Evolutionary conservation across 2,797 vertebrate species (phyloP).

Genomic region (Fundulus diaphanus): DNA sequence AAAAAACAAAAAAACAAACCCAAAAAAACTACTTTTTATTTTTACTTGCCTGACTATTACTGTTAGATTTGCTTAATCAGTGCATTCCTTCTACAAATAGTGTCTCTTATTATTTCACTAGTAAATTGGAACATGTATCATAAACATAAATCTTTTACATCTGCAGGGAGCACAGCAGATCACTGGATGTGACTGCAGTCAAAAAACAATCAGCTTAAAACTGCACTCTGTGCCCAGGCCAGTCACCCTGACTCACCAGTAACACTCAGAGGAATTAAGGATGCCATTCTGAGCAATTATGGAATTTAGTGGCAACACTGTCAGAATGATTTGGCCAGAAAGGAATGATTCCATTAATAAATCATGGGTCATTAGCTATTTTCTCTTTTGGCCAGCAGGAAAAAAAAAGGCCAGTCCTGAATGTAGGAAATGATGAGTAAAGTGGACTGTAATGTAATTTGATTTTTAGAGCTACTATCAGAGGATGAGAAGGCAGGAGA

Average conservation of each 20-base stretch:
- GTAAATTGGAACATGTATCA: not conserved
- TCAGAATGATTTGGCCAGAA: constrained; percentile 76
- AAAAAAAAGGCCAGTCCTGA: constrained; percentile 41
- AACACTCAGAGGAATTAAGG: constrained; percentile 57
- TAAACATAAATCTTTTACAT: constrained; percentile 8
- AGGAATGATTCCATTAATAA: constrained; percentile 79
- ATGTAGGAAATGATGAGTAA: constrained; percentile 72
- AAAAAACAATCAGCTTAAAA: constrained; percentile 20
- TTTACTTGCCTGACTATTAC: not conserved
- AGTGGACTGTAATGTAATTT: constrained; percentile 76
- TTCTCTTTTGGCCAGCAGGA: constrained; percentile 59
- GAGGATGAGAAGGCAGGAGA: constrained; percentile 43
- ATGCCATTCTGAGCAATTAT: constrained; percentile 69
- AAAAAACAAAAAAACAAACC: too few relatives aligned
- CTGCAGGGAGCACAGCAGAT: not conserved
- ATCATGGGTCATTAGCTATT: constrained; percentile 76
- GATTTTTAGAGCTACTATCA: constrained; percentile 75
- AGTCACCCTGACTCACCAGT: constrained; percentile 49
- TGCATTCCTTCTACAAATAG: not conserved
- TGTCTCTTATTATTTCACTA: not conserved
- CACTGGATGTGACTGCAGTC: constrained; percentile 7
- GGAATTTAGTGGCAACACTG: constrained; percentile 75
- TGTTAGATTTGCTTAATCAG: not conserved
- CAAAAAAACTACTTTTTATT: not conserved
- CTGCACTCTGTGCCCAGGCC: constrained; percentile 12